Evolutionary conservation across 2,888 invertebrate genomes (phyloP).

Genomic region (Allolobophora icterica): DNA sequence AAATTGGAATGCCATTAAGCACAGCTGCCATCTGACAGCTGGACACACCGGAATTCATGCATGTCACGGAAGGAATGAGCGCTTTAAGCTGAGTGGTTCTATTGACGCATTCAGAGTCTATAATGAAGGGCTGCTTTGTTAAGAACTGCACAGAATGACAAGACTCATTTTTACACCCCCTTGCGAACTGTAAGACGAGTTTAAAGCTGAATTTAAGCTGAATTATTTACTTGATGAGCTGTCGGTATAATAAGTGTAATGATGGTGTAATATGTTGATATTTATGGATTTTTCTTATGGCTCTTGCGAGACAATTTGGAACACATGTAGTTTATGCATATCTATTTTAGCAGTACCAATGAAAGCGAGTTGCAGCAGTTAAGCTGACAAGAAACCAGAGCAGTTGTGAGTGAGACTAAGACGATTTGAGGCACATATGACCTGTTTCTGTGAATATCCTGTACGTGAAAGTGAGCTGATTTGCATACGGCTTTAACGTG

Average conservation of each 20-base stretch:
- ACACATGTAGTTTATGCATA: background rate
- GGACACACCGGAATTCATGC: background rate
- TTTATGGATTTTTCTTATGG: background rate
- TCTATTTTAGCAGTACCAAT: background rate
- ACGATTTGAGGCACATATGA: background rate
- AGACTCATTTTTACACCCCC: background rate
- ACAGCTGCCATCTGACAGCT: background rate
- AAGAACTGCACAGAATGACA: background rate
- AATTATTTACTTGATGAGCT: background rate
- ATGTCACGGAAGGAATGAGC: background rate
- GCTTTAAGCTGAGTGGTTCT: conserved; percentile 1
- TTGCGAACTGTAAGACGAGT: background rate
- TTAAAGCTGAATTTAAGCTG: background rate
- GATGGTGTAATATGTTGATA: background rate
- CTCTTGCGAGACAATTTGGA: background rate
- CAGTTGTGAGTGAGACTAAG: background rate
- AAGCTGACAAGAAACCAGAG: background rate
- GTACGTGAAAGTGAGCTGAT: background rate
- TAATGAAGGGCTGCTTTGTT: background rate
- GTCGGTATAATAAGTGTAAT: background rate
- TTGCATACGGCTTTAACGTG: too few relatives aligned
- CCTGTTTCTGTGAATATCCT: background rate
- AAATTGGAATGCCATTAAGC: background rate
- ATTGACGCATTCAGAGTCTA: background rate
- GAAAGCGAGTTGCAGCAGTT: background rate